Evolutionary conservation across 2,113 vertebrate species (phyloP), one percentile per base, ranked within the genome.

Genomic region (Todiramphus chloris): DNA sequence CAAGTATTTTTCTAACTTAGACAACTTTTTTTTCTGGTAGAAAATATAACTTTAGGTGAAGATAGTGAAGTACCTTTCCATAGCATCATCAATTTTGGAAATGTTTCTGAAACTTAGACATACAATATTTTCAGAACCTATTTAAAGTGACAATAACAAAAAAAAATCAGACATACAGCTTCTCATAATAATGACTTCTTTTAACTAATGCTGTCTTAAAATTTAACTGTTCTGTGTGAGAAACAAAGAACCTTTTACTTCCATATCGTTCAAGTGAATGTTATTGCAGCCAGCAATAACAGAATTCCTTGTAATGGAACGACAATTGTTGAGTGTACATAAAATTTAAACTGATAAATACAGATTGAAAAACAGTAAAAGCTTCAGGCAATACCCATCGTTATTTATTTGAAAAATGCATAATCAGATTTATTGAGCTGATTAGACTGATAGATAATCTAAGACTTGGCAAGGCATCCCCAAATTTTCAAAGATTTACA

Each of bases 281-380:
- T 43, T 92, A 75, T 13, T 90, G 60, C 43, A 96, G 30, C 11
- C 55, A 93, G 43, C 39, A 87, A 27, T 75, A 95, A 56, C 75
- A 51, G 56, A 95, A 89, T 78, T 83, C 56, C 37, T 60, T 78
- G 90, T 44, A 79, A 95, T 5, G 5, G 69, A 83, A 64, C 74
- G 78, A 51, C 64, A 93, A n/a, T 78, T 75, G 41, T 88, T 75
- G 44, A 93, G 41, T 66, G 48, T 53, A 85, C 8, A 8, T 85
- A 93, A 95, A 93, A 94, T 95, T 86, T 94, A 64, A 94, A 19
- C 66, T 92, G 88, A 92, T 90, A 90, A 70, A 83, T 78, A 93
- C 23, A 90, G 85, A 93, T 2, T 89, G 46, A 89, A 93, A 93
- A 96, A 31, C 12, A 88, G 68, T 24, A 90, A 91, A 96, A 92